Conservation (phyloP, 2,113 vertebrate genomes). For the Platycercus adscitus region DNA sequence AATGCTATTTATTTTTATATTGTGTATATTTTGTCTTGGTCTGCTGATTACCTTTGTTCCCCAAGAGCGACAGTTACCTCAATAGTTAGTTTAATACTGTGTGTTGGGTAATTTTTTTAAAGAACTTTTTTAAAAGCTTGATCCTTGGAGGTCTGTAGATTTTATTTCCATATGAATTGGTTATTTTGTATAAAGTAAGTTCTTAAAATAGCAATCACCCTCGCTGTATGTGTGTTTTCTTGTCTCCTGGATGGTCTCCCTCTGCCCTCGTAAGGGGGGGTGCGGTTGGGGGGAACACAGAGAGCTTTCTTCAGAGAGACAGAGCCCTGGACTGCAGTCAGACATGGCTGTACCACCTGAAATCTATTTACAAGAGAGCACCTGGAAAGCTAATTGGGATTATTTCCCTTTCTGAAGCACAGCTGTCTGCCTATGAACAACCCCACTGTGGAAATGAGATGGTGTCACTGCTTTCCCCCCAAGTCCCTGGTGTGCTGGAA, state of each 20-base stretch:
- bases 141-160: constrained; percentile 83
- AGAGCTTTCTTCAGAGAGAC: not conserved
- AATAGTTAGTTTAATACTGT: constrained; percentile 80
- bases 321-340: not conserved
- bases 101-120: constrained; percentile 80
- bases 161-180: constrained; percentile 86
- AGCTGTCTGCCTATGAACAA: not conserved
- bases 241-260: constrained; percentile 46
- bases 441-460: not conserved
- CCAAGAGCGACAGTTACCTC: constrained; percentile 83
- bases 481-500: not conserved
- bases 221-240: constrained; percentile 67
- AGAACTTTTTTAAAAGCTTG: constrained; percentile 79
- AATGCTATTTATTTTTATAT: constrained; percentile 86
- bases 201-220: constrained; percentile 79
- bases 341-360: not conserved
- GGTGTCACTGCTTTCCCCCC: not conserved
- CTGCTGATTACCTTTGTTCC: constrained; percentile 79
- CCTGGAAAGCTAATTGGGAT: constrained; percentile 8
- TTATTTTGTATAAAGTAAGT: constrained; percentile 87
- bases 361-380: constrained; percentile 19
- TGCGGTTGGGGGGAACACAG: not conserved
- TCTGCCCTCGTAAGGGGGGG: not conserved
- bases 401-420: not conserved
- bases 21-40: constrained; percentile 84